A percentile compares a stretch with the other conserved stretches of the same genome.
These are phyloP conservation scores for Synchiropus splendidus DNA, from an alignment of 2,113 vertebrate genomes.

Conservation along the genomic window DNA sequence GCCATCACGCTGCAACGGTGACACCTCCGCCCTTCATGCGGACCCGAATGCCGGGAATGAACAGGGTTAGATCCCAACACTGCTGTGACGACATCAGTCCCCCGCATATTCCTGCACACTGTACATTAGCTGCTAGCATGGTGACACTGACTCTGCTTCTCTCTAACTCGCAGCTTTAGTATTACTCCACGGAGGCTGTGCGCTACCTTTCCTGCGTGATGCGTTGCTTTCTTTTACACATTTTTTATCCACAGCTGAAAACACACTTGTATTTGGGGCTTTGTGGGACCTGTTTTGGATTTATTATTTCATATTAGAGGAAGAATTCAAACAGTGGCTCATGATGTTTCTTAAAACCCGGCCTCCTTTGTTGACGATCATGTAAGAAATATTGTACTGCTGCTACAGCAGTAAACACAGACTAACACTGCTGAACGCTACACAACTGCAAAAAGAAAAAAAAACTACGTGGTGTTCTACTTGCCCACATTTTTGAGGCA, in stretches of 20 bases:
- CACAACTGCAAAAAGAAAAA: no score
- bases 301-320: no score
- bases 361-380: no score
- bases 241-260: not conserved
- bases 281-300: no score
- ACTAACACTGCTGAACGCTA: no score
- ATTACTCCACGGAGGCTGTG: constrained; percentile 49
- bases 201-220: constrained; percentile 41
- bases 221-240: constrained; percentile 3
- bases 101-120: constrained; percentile 53
- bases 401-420: no score
- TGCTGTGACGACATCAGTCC: constrained; percentile 21
- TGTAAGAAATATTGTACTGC: no score
- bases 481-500: no score
- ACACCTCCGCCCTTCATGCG: constrained; percentile 43
- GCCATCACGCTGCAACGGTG: constrained; percentile 73
- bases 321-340: no score
- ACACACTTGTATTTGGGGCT: constrained; percentile 8
- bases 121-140: constrained; percentile 81
- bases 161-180: constrained; percentile 48
- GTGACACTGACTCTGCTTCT: constrained; percentile 67
- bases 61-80: constrained; percentile 68
- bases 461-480: no score
- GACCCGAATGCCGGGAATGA: constrained; percentile 56
- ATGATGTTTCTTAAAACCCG: no score